Conservation (phyloP, 2,113 vertebrate species). For the Peromyscus maniculatus region DNA sequence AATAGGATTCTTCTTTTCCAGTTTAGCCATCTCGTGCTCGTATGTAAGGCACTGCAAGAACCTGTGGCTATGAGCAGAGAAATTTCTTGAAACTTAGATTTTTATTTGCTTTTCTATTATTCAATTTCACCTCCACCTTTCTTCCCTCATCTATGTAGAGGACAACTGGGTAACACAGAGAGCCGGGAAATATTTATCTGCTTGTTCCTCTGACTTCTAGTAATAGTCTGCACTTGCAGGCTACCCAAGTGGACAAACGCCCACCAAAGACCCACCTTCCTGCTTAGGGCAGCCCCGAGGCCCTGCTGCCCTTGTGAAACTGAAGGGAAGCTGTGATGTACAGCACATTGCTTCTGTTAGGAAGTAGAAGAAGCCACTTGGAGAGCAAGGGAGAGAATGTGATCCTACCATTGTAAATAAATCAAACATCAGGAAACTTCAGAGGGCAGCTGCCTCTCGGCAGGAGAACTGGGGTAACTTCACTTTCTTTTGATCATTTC, state of each 20-base stretch:
- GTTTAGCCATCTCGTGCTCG: not conserved
- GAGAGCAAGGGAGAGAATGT: not conserved
- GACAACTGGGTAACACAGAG: not conserved
- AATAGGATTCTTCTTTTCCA: not conserved
- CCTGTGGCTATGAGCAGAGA: not conserved
- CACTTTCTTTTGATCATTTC: not conserved
- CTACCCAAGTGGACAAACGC: not conserved
- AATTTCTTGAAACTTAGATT: constrained; percentile 16
- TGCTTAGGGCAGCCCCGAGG: not conserved
- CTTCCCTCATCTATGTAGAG: not conserved
- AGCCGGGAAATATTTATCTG: not conserved
- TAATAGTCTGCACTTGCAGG: not conserved
- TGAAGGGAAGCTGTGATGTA: not conserved
- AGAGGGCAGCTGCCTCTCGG: not conserved
- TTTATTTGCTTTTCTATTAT: constrained; percentile 50
- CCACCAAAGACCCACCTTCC: not conserved
- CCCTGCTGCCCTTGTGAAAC: not conserved
- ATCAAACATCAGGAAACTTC: not conserved
- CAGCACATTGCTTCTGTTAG: not conserved
- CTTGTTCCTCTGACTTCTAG: constrained; percentile 6
- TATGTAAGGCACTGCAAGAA: not conserved
- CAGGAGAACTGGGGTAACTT: not conserved
- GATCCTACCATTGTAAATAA: not conserved
- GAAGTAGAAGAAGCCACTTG: not conserved
- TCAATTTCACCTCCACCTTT: not conserved